A percentile compares a stretch with the other conserved stretches of the same genome.
Conservation (phyloP, 1,140 invertebrate species). For the Papilio dardanus region DNA sequence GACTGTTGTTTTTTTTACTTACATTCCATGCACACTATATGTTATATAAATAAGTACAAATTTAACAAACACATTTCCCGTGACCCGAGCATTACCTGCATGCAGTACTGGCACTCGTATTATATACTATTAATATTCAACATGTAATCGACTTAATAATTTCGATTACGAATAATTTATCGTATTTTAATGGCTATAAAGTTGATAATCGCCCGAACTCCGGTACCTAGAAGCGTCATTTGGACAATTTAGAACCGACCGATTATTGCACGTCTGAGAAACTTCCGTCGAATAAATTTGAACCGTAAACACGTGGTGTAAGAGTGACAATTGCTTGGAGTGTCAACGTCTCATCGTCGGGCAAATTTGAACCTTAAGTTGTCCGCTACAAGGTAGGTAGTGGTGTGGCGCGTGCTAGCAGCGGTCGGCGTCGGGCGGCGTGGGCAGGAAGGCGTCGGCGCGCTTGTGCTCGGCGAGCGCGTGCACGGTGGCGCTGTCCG, state of each 20-base stretch:
- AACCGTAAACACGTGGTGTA: not conserved
- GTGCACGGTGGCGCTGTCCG: conserved; percentile 94
- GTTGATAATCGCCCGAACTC: not conserved
- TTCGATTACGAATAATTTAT: not conserved
- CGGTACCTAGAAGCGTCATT: not conserved
- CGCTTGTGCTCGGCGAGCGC: conserved; percentile 96
- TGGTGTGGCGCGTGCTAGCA: conserved; percentile 85
- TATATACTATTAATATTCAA: conserved; percentile 4
- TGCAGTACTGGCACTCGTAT: not conserved
- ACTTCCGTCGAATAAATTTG: too few species aligned
- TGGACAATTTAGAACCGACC: not conserved
- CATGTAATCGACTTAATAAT: conserved; percentile 12
- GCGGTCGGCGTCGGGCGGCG: conserved; percentile 92
- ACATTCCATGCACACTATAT: not conserved
- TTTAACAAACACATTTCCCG: not conserved
- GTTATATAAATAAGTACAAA: not conserved
- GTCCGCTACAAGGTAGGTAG: not conserved
- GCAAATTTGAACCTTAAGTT: conserved; percentile 5
- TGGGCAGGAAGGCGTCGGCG: conserved; percentile 91
- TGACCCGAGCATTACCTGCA: not conserved
- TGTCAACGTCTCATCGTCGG: not conserved
- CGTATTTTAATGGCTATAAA: not conserved
- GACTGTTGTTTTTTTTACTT: too few species aligned
- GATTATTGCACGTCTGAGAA: not conserved
- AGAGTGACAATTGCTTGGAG: not conserved